phyloP scores from a whole-genome alignment of 2,797 vertebrate genomes.

The Oreonectes daqikongensis region DNA sequence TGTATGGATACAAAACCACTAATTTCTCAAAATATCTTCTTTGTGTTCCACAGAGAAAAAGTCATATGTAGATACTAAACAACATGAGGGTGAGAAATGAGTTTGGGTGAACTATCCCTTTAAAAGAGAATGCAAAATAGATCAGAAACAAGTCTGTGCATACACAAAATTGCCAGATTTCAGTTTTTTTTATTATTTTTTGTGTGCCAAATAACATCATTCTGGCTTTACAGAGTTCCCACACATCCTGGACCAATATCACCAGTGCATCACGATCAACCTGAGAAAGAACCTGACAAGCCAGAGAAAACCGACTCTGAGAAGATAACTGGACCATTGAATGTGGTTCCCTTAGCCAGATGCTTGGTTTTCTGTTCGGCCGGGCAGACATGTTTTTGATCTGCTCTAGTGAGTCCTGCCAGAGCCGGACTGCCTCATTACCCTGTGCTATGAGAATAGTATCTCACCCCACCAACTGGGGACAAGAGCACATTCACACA shows the following conservation, averaged over 20 bases:
- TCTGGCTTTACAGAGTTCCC: background rate
- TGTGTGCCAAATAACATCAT: background rate
- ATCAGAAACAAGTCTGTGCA: no score
- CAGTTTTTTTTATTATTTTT: no score
- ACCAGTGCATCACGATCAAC: background rate
- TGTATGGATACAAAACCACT: no score
- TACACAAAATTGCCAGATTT: no score
- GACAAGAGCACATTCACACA: slow-evolving; percentile 47
- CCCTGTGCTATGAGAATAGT: slow-evolving; percentile 61
- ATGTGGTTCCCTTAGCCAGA: slow-evolving; percentile 56
- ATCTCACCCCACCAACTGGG: slow-evolving; percentile 60
- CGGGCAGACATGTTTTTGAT: slow-evolving; percentile 62
- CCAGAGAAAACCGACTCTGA: slow-evolving; percentile 4
- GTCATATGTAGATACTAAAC: no score
- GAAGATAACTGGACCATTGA: slow-evolving; percentile 24
- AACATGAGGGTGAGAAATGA: no score
- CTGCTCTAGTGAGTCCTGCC: slow-evolving; percentile 68
- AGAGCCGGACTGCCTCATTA: slow-evolving; percentile 68
- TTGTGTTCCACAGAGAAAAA: no score
- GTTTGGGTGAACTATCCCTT: no score
- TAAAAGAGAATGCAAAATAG: no score
- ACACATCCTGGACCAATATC: background rate
- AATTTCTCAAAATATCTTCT: no score
- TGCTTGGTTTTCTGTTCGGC: slow-evolving; percentile 63
- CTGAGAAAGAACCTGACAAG: background rate